Evolutionary conservation across 2,113 vertebrate species (phyloP), one percentile per base, ranked within the genome.

Genomic region (Ochotona curzoniae): DNA sequence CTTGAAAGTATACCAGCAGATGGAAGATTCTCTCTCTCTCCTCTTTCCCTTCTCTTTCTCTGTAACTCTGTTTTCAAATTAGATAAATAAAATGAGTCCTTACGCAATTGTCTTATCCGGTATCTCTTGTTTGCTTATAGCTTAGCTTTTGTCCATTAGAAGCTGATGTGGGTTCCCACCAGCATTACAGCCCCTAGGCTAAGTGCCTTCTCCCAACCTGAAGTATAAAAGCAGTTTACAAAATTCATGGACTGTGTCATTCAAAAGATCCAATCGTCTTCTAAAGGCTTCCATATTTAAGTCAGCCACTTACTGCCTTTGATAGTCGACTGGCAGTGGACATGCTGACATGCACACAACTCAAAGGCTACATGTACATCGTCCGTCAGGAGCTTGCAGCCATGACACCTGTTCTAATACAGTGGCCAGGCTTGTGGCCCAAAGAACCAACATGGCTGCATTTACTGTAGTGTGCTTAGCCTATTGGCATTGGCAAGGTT

Each of bases 151-250:
- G 12, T 57, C 15, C 12, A 57, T 57, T 57, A 57, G 54, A 57
- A 57, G 54, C 54, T 57, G 54, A 57, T 57, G 54, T 57, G 54
- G 54, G 54, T 15, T 17, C 54, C 17, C 54, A 57, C 54, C 17
- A 17, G 54, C 13, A 57, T 57, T 17, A 14, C 17, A 2, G 5
- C 54, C 17, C 17, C 54, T 57, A 57, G 54, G 54, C 54, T 57
- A 57, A 57, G 17, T 57, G 54, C 13, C 14, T 57, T 14, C 54
- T 57, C 54, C 70, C 60, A 79, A 57, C 26, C 26, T 44, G 87
- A 63, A 87, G 61, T 60, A 64, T 91, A 75, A 79, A 75, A 47
- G n/a, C 73, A 3, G 25, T 78, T 95, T 89, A 49, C 26, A 89
- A 91, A 67, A 86, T n/a, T 85, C 12, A 54, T 8, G 15, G 35